Evolutionary conservation across 1,140 invertebrate species (phyloP).

Genomic region (Diachasma alloeum): DNA sequence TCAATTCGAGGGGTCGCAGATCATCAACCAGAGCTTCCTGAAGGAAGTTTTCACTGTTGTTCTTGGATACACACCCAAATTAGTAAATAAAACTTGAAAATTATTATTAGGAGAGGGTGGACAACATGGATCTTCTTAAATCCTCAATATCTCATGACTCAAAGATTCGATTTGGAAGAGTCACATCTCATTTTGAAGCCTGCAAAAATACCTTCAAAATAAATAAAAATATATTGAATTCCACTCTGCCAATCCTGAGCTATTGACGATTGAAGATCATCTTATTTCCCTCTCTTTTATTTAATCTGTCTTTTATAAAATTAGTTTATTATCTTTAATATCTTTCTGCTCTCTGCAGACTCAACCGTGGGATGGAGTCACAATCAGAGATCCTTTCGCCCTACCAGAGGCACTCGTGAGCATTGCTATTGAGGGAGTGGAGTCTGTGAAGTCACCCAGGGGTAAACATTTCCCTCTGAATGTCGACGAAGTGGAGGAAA

Average conservation of each 20-base stretch:
- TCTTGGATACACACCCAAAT: slow-evolving; percentile 73
- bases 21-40: slow-evolving; percentile 69
- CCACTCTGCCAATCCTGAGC: no score
- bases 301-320: not conserved
- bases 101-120: not conserved
- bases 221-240: not conserved
- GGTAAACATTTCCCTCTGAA: slow-evolving; percentile 69
- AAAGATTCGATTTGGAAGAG: not conserved
- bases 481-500: slow-evolving; percentile 72
- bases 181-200: not conserved
- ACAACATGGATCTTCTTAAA: no score
- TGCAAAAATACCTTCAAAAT: not conserved
- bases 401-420: slow-evolving; percentile 80
- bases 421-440: slow-evolving; percentile 76
- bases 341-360: slow-evolving; percentile 8
- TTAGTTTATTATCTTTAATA: slow-evolving; percentile 2
- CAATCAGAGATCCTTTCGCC: slow-evolving; percentile 77
- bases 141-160: not conserved
- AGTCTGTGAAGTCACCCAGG: slow-evolving; percentile 55
- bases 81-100: slow-evolving; percentile 55
- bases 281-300: no score
- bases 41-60: slow-evolving; percentile 78
- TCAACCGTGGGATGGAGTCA: slow-evolving; percentile 74
- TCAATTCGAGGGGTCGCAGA: slow-evolving; percentile 71
- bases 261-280: no score